Conservation (phyloP, 2,797 vertebrate species). For the Chromis chromis region DNA sequence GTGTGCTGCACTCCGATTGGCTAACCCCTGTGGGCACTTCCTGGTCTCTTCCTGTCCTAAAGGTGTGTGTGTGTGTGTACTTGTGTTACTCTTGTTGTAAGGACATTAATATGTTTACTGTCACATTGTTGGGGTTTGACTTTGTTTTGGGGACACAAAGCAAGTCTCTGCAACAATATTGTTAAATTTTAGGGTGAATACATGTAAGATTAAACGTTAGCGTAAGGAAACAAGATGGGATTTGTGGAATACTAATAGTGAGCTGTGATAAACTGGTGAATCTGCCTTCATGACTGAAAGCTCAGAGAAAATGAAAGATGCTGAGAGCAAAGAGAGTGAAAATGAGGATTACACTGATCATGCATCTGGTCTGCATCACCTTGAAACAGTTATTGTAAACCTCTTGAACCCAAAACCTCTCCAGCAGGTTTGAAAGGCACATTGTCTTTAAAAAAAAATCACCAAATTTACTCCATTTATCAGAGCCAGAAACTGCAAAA, state of each 20-base stretch:
- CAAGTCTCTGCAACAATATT: background rate
- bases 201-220: background rate
- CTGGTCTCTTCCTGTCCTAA: constrained; percentile 61
- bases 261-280: constrained; percentile 7
- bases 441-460: too few species aligned
- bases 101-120: background rate
- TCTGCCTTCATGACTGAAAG: constrained; percentile 6
- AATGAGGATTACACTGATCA: background rate
- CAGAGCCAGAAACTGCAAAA: too few species aligned
- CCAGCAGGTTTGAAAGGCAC: too few species aligned
- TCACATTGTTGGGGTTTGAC: background rate
- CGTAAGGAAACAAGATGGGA: background rate
- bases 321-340: background rate
- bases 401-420: too few species aligned
- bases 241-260: constrained; percentile 4
- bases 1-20: constrained; percentile 69
- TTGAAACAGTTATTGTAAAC: background rate
- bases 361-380: background rate
- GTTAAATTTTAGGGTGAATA: background rate
- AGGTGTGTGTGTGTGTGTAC: constrained; percentile 22
- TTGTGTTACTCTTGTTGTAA: background rate
- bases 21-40: constrained; percentile 52
- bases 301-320: constrained; percentile 14
- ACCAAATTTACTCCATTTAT: too few species aligned
- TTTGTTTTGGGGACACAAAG: background rate